Evolutionary conservation across 1,140 invertebrate genomes (phyloP).

Genomic region (Gryon sp.): DNA sequence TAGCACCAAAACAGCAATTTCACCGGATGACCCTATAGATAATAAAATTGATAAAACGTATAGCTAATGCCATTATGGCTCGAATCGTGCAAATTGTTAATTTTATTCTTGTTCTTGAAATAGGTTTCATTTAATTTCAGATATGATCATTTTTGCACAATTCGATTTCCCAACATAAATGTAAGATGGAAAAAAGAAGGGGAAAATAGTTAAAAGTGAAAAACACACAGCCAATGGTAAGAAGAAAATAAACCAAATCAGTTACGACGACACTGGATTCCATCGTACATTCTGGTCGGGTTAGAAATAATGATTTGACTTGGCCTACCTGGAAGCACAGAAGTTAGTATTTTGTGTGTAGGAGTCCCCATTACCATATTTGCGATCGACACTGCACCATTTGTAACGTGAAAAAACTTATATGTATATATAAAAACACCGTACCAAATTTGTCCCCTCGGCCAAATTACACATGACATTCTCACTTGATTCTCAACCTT

Average conservation of each 20-base stretch:
- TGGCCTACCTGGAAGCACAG: slow-evolving; percentile 81
- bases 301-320: slow-evolving; percentile 79
- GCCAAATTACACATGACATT: slow-evolving; percentile 77
- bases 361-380: slow-evolving; percentile 79
- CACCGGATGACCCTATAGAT: slow-evolving; percentile 68
- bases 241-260: too few relatives aligned
- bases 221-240: too few relatives aligned
- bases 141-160: slow-evolving; percentile 15
- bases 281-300: slow-evolving; percentile 62
- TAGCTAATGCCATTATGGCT: slow-evolving; percentile 65
- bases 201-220: slow-evolving; percentile 14
- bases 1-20: slow-evolving; percentile 71
- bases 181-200: slow-evolving; percentile 49
- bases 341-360: slow-evolving; percentile 80
- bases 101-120: too few relatives aligned
- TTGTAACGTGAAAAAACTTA: slow-evolving; percentile 75
- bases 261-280: too few relatives aligned
- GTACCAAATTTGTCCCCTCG: slow-evolving; percentile 76
- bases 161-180: slow-evolving; percentile 48
- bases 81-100: slow-evolving; percentile 52
- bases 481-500: slow-evolving; percentile 58
- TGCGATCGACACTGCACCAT: slow-evolving; percentile 79
- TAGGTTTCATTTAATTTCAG: neutral
- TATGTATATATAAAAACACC: slow-evolving; percentile 74
- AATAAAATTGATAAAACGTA: slow-evolving; percentile 65